Evolutionary conservation across 2,797 vertebrate genomes (phyloP), one percentile per base, ranked within the genome.

Genomic region (Thaleichthys pacificus): DNA sequence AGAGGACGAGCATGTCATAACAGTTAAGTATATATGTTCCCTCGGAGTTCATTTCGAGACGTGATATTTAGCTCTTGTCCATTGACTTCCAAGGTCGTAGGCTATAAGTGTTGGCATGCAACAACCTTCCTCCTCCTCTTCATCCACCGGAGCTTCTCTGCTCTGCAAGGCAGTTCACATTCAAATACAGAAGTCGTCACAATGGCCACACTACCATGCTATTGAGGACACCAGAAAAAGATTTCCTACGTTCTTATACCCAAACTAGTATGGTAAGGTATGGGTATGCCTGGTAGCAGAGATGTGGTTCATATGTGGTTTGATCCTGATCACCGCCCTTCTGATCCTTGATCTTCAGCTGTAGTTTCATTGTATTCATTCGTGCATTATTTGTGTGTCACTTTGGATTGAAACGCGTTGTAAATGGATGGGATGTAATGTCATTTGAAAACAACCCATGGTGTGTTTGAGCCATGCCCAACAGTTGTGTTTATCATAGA

Each of bases 1-100:
- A 35, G 42, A 32, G 17, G 38, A 19, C 65, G 49, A 81, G 21
- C 49, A 72, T 56, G 72, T 24, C 2, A 65, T 66, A 61, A 65
- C 76, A 81, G 71, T 69, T 28, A 69, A 66, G 42, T n/a, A 4
- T n/a, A 4, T 4, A n/a, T 69, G 9, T 32, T 19, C 19, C 19
- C 28, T n/a, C 3, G 35, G 38, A 21, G 30, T 60, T 42, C 32
- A 32, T 35, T 69, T 60, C n/a, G 21, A 56, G 35, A 79, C 83
- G 86, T 14, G 79, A 74, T 58, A 80, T 90, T 81, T 66, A 69
- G 71, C 72, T 77, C 26, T 70, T 79, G 63, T 78, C n/a, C 73
- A 82, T 80, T 64, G 82, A 89, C 90, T 87, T 84, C 78, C 86
- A 91, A 90, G 89, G 90, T 92, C 88, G 84, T 81, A 85, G 79